Evolutionary conservation across 2,797 vertebrate species (phyloP), one percentile per base, ranked within the genome.

Genomic region (Huso huso): DNA sequence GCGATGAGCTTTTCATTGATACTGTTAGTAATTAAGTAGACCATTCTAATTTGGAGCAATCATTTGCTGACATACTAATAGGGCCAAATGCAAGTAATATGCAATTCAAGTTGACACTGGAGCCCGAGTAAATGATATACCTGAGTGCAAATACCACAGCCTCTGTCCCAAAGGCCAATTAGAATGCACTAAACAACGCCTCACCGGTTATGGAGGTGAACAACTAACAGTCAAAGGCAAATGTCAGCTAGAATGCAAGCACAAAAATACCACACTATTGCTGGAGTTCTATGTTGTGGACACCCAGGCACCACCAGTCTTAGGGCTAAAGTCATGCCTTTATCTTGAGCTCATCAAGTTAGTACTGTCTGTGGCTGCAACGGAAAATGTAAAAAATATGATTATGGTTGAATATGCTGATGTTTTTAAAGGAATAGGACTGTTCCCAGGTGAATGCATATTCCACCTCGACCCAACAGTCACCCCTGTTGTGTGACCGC

Each of bases 1-100:
- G 11, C 6, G 53, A 66, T 6, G 67, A 63, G 10, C 52, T 71
- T 10, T 69, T 71, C 48, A 72, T 71, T 37, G 73, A 77, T 66
- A 18, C 49, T 6, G 18, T 73, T 3, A 75, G 59, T 67, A 37
- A 63, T 13, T 53, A 63, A 3, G 2, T 5, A 51, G 9, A 48
- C 1, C 18, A 37, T 4, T 1, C 50, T 15, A 37, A 73, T 1
- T 66, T 10, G 0, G 68, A 76, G 3, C 61, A 71, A 6, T 53
- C 66, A 7, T 77, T 62, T 69, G 66, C 65, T 50, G 10, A 73
- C 8, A 3, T 69, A 2, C 11, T 65, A 12, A 6, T 70, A 37
- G 61, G 68, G 62, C 53, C 64, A 0, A 6, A 2, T 15, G 6
- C 8, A 18, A 18, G 18, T 6, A 7, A 3, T 11, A 10, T 72